Conservation (phyloP, 1,140 invertebrate genomes). For the Leptinotarsa undecemlineata region DNA sequence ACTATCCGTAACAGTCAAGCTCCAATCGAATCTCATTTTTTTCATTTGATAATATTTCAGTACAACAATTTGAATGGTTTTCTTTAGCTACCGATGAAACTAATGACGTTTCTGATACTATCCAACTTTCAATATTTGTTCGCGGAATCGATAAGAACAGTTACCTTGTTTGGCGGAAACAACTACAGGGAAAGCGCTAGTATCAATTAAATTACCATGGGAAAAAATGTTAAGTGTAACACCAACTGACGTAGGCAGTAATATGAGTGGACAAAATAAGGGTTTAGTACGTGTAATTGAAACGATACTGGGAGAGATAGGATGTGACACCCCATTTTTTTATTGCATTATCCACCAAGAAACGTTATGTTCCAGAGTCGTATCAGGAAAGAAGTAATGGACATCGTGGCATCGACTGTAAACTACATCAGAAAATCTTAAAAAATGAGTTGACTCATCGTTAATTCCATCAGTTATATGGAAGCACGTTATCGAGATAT, state of each 20-base stretch:
- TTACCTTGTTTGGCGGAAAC: no score
- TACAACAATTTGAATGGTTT: conserved; percentile 2
- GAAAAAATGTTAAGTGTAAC: no score
- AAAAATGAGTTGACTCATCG: conserved; percentile 29
- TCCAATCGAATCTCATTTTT: no score
- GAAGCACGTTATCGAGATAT: neutral
- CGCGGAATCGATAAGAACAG: neutral
- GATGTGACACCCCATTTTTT: no score
- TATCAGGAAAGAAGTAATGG: conserved; percentile 22
- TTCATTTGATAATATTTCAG: no score
- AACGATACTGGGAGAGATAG: no score
- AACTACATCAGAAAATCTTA: conserved; percentile 18
- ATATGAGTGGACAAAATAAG: no score
- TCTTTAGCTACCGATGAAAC: neutral
- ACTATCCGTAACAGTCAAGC: no score
- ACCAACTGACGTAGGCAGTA: no score
- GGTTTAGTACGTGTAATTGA: no score
- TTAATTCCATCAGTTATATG: conserved; percentile 22
- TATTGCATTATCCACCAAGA: conserved; percentile 25
- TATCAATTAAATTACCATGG: no score
- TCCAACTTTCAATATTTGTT: conserved; percentile 17
- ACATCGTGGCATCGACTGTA: conserved; percentile 21
- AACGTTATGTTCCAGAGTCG: conserved; percentile 18
- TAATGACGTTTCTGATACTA: conserved; percentile 10
- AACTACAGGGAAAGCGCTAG: no score